A percentile compares a stretch with the other conserved stretches of the same genome.
Evolutionary conservation across 2,888 invertebrate genomes (phyloP).

Genomic region (Caenorhabditis japonica): DNA sequence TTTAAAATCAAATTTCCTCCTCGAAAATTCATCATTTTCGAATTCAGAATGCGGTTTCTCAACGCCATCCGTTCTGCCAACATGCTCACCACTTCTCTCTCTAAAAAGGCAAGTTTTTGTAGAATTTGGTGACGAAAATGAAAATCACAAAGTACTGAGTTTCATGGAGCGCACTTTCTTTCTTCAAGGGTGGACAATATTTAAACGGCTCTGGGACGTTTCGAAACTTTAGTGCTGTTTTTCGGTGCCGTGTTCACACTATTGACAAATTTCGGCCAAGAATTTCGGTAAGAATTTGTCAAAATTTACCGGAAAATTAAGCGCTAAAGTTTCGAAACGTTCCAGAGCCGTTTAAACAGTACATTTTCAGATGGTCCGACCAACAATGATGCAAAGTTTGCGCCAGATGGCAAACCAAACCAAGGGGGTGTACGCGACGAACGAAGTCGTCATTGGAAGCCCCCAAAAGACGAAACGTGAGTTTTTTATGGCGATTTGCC

Average conservation of each 20-base stretch:
- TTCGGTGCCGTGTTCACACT: too few species aligned
- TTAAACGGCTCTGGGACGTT: too few species aligned
- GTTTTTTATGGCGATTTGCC: constrained; percentile 16
- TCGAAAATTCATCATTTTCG: neutral
- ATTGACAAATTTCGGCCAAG: too few species aligned
- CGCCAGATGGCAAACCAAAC: constrained; percentile 21
- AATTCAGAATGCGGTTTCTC: constrained; percentile 21
- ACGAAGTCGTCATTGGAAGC: constrained; percentile 38
- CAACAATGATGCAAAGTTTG: constrained; percentile 14
- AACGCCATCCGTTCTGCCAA: constrained; percentile 18
- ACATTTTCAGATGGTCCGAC: neutral
- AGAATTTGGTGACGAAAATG: too few species aligned
- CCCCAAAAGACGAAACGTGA: constrained; percentile 33
- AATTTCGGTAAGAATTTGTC: too few species aligned
- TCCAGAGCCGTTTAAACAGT: neutral
- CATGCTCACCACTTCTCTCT: constrained; percentile 13
- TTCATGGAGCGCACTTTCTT: too few species aligned
- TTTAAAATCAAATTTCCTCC: neutral
- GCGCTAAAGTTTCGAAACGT: too few species aligned
- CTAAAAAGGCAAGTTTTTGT: constrained; percentile 12
- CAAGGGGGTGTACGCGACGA: constrained; percentile 44
- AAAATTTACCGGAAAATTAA: too few species aligned
- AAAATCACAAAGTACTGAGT: too few species aligned
- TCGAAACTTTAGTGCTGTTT: too few species aligned
- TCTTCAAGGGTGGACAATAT: too few species aligned